Base-by-base conservation (phyloP, 2,797 vertebrate genomes). In the Nannoperca australis region DNA sequence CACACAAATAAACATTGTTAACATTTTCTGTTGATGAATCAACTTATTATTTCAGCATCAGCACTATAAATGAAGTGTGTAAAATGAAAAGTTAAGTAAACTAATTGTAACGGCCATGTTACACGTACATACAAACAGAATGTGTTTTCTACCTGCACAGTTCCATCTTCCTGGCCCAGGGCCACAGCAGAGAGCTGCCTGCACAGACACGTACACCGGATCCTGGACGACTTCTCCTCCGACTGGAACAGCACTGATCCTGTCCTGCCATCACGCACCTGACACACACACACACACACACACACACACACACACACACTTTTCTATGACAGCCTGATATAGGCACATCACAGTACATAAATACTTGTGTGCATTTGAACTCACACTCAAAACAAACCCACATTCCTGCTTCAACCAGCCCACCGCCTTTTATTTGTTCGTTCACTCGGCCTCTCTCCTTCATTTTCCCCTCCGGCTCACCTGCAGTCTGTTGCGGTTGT, bases 401-500 rank as follows among this genome's bases (percentile, higher is more conserved):
- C 7, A 7, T 45, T 54, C 18, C 59, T 61, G 18, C 10, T 63
- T 44, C 20, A 64, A 18, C 36, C 22, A 36, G n/a, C 5, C 15
- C 11, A 9, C 22, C 10, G 1, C 7, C 32, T 36, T 40, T 67
- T 30, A 24, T 50, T 47, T n/a, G 7, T 32, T 42, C 7, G 20
- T 17, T 51, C 12, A 10, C n/a, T 47, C 34, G 53, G n/a, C 22
- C 7, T 38, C 38, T 32, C 30, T 17, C 15, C 13, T 50, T 32
- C 7, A 32, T 22, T 51, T 30, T 32, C 68, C 24, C 24, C 42
- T 14, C 44, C 13, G 0, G 40, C 87, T 88, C 83, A 99, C 98
- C 92, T 98, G 97, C 76, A 99, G 91, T 83, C 93, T 91, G 91
- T 96, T 97, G 85, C 93, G 90, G 88, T 96, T 97, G 91, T 97